A percentile compares a stretch with the other conserved stretches of the same genome.
These are phyloP conservation scores for Lysandra coridon DNA, from an alignment of 2,888 invertebrate species.

Conservation along the genomic window DNA sequence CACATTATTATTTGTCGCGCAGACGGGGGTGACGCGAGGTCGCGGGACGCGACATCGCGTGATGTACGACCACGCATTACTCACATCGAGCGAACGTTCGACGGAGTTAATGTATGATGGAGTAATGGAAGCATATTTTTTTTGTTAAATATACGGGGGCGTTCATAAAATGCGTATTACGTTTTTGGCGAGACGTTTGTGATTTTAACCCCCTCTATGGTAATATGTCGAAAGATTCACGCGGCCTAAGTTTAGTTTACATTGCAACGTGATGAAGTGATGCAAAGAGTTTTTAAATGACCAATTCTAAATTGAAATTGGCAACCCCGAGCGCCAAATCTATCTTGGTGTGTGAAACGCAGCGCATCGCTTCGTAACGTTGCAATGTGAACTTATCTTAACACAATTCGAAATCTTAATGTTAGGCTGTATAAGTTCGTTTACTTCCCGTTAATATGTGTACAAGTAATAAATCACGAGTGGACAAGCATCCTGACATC, in stretches of 20 bases:
- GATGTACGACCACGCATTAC: background rate
- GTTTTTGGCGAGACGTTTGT: background rate
- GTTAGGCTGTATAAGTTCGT: too few relatives aligned
- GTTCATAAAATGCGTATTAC: background rate
- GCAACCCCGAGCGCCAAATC: background rate
- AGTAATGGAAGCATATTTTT: background rate
- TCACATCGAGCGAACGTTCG: background rate
- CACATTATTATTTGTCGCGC: conserved; percentile 4
- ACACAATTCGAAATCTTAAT: background rate
- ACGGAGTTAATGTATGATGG: background rate
- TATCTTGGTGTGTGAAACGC: too few relatives aligned
- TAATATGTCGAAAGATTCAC: background rate
- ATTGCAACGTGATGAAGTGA: background rate
- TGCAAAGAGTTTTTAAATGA: background rate
- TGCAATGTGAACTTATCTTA: background rate
- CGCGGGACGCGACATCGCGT: background rate
- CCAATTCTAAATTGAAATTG: background rate
- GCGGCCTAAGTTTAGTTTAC: background rate
- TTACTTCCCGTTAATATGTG: too few relatives aligned
- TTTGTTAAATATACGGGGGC: background rate
- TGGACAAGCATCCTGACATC: background rate
- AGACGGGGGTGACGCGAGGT: background rate
- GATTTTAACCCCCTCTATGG: background rate
- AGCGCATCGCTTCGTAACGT: background rate
- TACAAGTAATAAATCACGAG: background rate